These are phyloP conservation scores for Parazoanthus darwini DNA, from an alignment of 92 coral and sea anemone genomes.

Conservation along the genomic window DNA sequence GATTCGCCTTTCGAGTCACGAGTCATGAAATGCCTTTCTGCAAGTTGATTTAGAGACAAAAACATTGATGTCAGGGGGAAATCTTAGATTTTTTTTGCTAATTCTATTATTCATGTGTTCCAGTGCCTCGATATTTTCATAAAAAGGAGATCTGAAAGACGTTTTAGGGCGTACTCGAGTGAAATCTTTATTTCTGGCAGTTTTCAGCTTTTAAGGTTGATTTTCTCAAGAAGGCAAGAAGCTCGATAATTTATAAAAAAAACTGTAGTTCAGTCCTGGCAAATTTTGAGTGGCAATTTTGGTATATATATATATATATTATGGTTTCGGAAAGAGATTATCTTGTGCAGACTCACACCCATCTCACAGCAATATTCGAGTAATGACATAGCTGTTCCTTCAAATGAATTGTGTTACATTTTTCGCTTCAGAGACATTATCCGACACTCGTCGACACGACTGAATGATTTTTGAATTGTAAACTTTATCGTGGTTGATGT, in stretches of 20 bases:
- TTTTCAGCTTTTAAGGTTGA: background rate
- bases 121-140: constrained; percentile 19
- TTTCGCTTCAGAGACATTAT: background rate
- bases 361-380: constrained; percentile 10
- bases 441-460: background rate
- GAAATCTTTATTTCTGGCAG: background rate
- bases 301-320: background rate
- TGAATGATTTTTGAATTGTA: constrained; percentile 17
- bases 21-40: constrained; percentile 1
- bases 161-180: constrained; percentile 16
- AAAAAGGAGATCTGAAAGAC: constrained; percentile 21
- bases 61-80: background rate
- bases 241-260: background rate
- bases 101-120: constrained; percentile 32
- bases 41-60: constrained; percentile 19
- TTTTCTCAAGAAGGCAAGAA: background rate
- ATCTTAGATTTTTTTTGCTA: background rate
- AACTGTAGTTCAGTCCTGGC: background rate
- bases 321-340: constrained; percentile 13
- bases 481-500: background rate
- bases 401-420: background rate
- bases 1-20: constrained; percentile 14
- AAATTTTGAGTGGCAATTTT: constrained; percentile 20
- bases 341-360: constrained; percentile 28
- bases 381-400: background rate